These are phyloP conservation scores for Amphiprion ocellaris DNA, from an alignment of 2,113 vertebrate genomes.

Conservation along the genomic window DNA sequence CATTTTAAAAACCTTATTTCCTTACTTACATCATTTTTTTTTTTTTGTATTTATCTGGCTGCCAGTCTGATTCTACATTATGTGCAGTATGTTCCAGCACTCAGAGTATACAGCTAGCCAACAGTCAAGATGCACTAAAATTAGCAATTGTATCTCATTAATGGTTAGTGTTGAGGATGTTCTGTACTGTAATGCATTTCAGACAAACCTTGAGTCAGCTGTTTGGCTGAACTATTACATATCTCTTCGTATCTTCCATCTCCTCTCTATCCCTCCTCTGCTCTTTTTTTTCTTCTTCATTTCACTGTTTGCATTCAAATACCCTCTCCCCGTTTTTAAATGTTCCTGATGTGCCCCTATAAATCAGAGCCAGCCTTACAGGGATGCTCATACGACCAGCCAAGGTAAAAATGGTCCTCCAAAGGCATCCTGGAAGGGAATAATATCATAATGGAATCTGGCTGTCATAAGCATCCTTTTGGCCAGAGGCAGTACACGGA, in stretches of 20 bases:
- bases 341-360: constrained; percentile 39
- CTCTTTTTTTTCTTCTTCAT: neutral
- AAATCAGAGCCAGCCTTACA: constrained; percentile 62
- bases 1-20: neutral
- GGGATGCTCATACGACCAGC: constrained; percentile 30
- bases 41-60: constrained; percentile 10
- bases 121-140: constrained; percentile 22
- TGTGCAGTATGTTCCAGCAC: constrained; percentile 21
- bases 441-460: constrained; percentile 79
- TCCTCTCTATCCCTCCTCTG: neutral
- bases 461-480: constrained; percentile 62
- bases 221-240: constrained; percentile 5
- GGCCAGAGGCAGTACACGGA: constrained; percentile 64
- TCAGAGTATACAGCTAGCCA: constrained; percentile 3
- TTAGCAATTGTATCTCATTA: constrained; percentile 37
- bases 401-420: constrained; percentile 59
- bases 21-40: neutral
- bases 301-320: constrained; percentile 34
- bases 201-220: constrained; percentile 4
- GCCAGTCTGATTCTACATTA: constrained; percentile 24
- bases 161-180: neutral
- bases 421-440: constrained; percentile 68
- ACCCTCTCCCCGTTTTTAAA: constrained; percentile 42
- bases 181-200: constrained; percentile 8
- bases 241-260: constrained; percentile 12